Percentiles rank a stretch among this genome's conserved stretches.
These are phyloP conservation scores for Pyxicephalus adspersus DNA, from an alignment of 2,113 vertebrate genomes.

Conservation along the genomic window DNA sequence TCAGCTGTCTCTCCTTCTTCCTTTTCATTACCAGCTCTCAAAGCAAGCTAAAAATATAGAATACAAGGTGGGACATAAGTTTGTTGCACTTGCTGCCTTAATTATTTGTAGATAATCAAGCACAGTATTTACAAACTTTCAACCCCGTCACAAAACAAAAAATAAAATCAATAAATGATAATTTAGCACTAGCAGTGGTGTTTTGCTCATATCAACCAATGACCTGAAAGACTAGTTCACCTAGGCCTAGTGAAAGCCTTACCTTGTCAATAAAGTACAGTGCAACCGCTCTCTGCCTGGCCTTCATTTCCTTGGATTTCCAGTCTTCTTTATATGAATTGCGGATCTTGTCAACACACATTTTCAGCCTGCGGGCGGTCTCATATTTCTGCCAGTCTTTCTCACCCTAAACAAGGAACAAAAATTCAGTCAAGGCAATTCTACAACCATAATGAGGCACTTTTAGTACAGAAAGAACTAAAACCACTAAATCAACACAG, in stretches of 20 bases:
- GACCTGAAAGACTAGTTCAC: not conserved
- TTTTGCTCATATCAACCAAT: not conserved
- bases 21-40: conserved; percentile 96
- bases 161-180: too few relatives aligned
- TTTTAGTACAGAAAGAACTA: too few relatives aligned
- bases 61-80: not conserved
- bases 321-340: conserved; percentile 92
- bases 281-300: conserved; percentile 92
- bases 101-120: too few relatives aligned
- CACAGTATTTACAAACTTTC: too few relatives aligned
- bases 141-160: too few relatives aligned
- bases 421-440: too few relatives aligned
- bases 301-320: conserved; percentile 98
- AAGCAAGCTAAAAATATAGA: conserved; percentile 78
- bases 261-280: conserved; percentile 97
- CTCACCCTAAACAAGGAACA: conserved; percentile 79
- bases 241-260: conserved; percentile 53
- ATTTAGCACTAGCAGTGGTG: not conserved
- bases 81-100: too few relatives aligned
- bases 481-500: too few relatives aligned
- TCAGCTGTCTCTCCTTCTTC: conserved; percentile 96
- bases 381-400: conserved; percentile 99
- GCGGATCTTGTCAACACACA: conserved; percentile 89
- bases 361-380: conserved; percentile 90
- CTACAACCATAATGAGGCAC: too few relatives aligned